Conservation (phyloP, 2,797 vertebrate genomes). For the Sciurus vulgaris region DNA sequence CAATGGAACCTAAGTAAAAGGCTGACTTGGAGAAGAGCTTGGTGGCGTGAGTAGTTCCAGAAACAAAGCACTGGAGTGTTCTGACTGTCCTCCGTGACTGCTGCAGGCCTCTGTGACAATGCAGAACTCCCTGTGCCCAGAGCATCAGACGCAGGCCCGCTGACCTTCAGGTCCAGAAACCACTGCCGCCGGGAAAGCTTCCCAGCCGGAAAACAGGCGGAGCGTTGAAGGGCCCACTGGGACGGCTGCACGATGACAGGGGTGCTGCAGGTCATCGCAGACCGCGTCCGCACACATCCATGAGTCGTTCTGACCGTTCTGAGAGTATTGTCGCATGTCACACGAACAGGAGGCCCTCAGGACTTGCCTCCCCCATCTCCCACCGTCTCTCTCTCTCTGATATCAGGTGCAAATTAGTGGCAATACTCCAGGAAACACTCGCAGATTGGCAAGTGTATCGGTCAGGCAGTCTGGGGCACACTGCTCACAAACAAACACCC, state of each 20-base stretch:
- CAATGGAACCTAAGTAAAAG: background rate
- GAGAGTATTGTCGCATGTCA: accelerated
- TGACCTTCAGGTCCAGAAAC: background rate
- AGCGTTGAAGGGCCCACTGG: accelerated
- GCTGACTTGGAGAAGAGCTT: background rate
- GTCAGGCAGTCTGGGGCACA: background rate
- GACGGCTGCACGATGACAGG: accelerated
- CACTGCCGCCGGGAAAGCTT: accelerated
- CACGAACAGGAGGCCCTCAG: background rate
- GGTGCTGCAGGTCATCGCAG: background rate
- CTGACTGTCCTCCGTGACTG: background rate
- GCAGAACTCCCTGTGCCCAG: too few relatives aligned
- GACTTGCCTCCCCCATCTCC: background rate
- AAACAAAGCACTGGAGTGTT: background rate
- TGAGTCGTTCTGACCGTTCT: background rate
- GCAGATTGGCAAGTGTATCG: background rate
- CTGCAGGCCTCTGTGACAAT: accelerated
- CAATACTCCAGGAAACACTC: background rate
- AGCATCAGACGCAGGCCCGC: accelerated
- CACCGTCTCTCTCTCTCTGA: background rate
- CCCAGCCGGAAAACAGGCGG: accelerated
- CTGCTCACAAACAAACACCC: background rate
- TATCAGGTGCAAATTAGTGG: background rate
- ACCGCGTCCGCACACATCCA: accelerated
- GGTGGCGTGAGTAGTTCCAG: too few relatives aligned